A percentile compares a stretch with the other conserved stretches of the same genome.
These are phyloP conservation scores for Drosophila greeni DNA, from an alignment of 2,888 invertebrate genomes.

Conservation along the genomic window DNA sequence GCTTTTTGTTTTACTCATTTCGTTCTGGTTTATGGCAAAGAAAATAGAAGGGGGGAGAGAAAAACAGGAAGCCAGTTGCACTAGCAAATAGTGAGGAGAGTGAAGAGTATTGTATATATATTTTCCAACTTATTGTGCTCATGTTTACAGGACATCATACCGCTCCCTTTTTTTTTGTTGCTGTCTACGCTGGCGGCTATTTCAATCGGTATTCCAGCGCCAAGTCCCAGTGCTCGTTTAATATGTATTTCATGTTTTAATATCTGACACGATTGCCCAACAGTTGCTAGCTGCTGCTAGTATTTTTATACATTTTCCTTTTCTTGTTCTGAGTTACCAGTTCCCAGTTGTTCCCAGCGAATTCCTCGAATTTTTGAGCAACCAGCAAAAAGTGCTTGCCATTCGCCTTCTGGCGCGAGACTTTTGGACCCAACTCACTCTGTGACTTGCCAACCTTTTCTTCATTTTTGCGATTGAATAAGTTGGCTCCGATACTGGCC, in stretches of 20 bases:
- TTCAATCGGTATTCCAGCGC: conserved; percentile 31
- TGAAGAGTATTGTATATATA: conserved; percentile 52
- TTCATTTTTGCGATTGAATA: conserved; percentile 58
- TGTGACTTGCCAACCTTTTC: conserved; percentile 6
- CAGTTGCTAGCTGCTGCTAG: conserved; percentile 51
- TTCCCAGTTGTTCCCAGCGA: conserved; percentile 19
- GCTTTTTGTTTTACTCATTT: conserved; percentile 32
- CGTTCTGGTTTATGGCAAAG: conserved; percentile 29
- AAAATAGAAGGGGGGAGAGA: conserved; percentile 1
- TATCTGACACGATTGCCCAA: conserved; percentile 71
- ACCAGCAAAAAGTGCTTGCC: conserved; percentile 42
- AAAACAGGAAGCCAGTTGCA: conserved; percentile 24
- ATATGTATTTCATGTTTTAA: conserved; percentile 75
- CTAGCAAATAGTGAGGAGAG: conserved; percentile 3
- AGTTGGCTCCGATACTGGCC: conserved; percentile 46
- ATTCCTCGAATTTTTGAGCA: conserved; percentile 32
- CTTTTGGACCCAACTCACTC: conserved; percentile 30
- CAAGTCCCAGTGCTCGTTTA: conserved; percentile 54
- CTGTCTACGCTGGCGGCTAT: conserved; percentile 23
- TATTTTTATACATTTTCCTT: conserved; percentile 7
- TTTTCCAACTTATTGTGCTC: conserved; percentile 63
- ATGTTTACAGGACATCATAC: conserved; percentile 34
- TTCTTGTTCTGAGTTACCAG: background rate
- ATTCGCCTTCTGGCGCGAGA: conserved; percentile 32
- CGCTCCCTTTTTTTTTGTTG: background rate